Base-by-base conservation (phyloP, 2,797 vertebrate species). In the Alectoris magna region DNA sequence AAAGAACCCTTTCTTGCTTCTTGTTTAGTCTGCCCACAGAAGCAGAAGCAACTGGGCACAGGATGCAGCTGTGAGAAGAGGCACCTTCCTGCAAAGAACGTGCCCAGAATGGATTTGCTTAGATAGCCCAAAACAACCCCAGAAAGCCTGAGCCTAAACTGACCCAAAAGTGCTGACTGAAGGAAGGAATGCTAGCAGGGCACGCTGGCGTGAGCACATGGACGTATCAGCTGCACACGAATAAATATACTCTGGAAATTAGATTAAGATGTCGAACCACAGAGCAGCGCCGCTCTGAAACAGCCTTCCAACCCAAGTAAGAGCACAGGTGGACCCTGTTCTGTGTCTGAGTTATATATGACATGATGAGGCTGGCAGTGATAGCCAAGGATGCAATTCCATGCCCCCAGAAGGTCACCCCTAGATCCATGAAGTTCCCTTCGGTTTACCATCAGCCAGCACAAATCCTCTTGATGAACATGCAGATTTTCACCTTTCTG, bases 11-110 rank as follows among this genome's bases (percentile, higher is more conserved):
- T 82, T 84, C 74, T 75, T 63, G 18, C 27, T 71, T 14, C 43
- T 88, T 88, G 44, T 60, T 93, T 93, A 90, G 36, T 76, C 76
- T 88, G 48, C 31, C 34, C 76, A 9, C 68, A 79, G 82, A 88
- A 88, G 64, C 39, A 73, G 24, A 68, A 81, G 49, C 38, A 70
- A 74, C 11, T 15, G 84, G 53, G 87, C 78, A 82, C 48, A 79
- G 67, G 53, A 90, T 53, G 58, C 64, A 91, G 43, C 36, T 87
- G 77, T 82, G 46, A 53, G 60, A 55, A 69, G 55, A 49, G 17
- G 16, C 27, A 82, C 27, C 22, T 87, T 53, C 82, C 29, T 38
- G 36, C 6, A 88, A 91, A 75, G 59, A 63, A 78, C 36, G 22
- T 0, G 7, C 41, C 10, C 36, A 67, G 56, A 76, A 82, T 12